phyloP scores from a whole-genome alignment of 2,888 invertebrate genomes.

The Polylopha cassiicola region DNA sequence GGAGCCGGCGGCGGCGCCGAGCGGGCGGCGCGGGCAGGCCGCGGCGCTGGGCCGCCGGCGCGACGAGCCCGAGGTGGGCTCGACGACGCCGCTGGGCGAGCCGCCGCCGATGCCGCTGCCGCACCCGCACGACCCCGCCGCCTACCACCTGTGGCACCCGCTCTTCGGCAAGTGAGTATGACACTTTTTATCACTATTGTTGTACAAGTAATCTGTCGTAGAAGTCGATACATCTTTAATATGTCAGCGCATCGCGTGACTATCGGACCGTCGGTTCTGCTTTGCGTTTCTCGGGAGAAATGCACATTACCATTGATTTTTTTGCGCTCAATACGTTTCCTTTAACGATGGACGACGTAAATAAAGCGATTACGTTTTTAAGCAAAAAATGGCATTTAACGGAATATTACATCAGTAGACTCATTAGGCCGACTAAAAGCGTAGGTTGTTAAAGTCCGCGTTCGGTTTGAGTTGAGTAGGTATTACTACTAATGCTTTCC shows the following conservation, averaged over 20 bases:
- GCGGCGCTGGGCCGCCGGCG: too few relatives aligned
- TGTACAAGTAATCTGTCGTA: too few relatives aligned
- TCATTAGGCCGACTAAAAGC: neutral
- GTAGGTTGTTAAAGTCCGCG: neutral
- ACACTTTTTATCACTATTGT: too few relatives aligned
- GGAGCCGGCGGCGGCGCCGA: constrained; percentile 71
- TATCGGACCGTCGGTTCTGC: neutral
- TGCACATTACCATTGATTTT: constrained; percentile 12
- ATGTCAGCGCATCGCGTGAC: constrained; percentile 11
- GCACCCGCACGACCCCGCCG: constrained; percentile 80
- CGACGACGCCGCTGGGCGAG: constrained; percentile 60
- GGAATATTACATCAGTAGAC: neutral
- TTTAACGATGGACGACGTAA: constrained; percentile 3
- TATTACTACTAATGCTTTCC: too few relatives aligned
- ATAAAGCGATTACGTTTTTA: constrained; percentile 10
- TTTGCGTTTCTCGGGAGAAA: constrained; percentile 15
- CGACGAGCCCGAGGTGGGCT: constrained; percentile 45
- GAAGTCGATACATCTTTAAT: constrained; percentile 1
- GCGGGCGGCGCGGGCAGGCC: constrained; percentile 46
- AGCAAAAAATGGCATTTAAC: constrained; percentile 5
- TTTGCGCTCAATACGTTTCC: constrained; percentile 5
- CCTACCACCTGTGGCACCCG: constrained; percentile 89
- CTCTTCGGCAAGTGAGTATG: constrained; percentile 88
- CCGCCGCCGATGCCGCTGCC: constrained; percentile 79
- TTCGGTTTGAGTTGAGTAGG: neutral